Evolutionary conservation across 92 coral and sea anemone species (phyloP), one percentile per base, ranked within the genome.

Genomic region (Siderastrea radians): DNA sequence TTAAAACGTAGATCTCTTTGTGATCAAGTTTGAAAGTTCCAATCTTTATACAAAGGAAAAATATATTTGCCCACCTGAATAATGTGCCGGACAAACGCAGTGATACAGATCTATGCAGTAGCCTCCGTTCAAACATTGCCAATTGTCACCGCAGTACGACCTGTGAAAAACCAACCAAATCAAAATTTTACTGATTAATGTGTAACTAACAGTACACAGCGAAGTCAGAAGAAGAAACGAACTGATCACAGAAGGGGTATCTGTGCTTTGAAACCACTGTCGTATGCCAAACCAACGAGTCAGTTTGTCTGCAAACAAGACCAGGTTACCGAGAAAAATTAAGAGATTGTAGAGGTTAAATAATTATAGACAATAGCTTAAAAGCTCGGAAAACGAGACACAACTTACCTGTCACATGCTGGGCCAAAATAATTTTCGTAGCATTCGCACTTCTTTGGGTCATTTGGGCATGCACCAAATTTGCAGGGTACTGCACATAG

Each of bases 371-470:
- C 38, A 26, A 26, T 26, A 26, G 38, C 38, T 26, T 9, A 53
- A 8, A 55, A 55, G 12, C 66, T 46, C 15, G n/a, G 12, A 15
- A 10, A 50, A 14, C 16, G 17, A 53, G 7, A 15, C 4, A 38
- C 45, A 11, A 14, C 3, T 79, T 83, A 95, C 98, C 98, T 92
- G 90, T 90, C 98, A 74, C 98, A 95, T 1, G 92, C 98, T 9
- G 96, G 85, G 67, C 94, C 91, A 63, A 72, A 78, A 60, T 87
- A 95, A 64, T 91, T 87, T 47, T 88, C 90, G 69, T 93, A 85
- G 61, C 98, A 95, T 64, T 90, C 94, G 80, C 98, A 95, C 74
- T 85, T 95, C 66, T 78, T 90, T n/a, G 98, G 98, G 43, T 95
- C 98, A 76, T 83, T 79, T 49, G 96, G 96, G 58, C 98, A 95